phyloP scores from a whole-genome alignment of 2,797 vertebrate genomes.

The Anas bahamensis region DNA sequence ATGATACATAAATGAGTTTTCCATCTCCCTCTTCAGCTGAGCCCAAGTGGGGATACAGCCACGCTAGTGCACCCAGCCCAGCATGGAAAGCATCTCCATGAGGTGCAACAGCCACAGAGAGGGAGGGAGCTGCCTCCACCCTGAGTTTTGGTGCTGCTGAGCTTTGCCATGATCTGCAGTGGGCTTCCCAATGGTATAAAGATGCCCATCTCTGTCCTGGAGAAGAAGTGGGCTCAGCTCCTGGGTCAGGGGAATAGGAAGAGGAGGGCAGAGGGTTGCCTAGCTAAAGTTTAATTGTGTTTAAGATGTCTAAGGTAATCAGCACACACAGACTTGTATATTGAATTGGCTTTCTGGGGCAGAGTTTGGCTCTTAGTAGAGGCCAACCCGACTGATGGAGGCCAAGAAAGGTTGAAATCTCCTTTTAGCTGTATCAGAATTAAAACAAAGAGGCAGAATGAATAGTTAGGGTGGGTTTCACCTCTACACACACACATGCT shows the following conservation, averaged over 20 bases:
- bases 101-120: neutral
- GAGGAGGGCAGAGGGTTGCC: neutral
- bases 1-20: neutral
- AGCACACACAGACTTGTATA: neutral
- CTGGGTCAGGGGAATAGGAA: neutral
- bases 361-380: neutral
- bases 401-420: neutral
- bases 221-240: neutral
- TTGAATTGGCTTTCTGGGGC: neutral
- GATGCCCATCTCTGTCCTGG: neutral
- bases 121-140: neutral
- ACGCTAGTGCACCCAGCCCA: accelerated
- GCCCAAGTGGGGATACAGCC: neutral
- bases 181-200: neutral
- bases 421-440: neutral
- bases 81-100: accelerated
- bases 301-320: neutral
- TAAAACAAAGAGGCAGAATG: neutral
- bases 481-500: neutral
- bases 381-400: accelerated
- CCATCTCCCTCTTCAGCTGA: too few relatives aligned
- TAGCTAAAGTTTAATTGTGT: neutral
- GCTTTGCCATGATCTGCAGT: neutral
- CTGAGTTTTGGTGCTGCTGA: neutral
- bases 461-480: neutral